phyloP scores from a whole-genome alignment of 1,140 invertebrate genomes.

The Orius insidiosus region DNA sequence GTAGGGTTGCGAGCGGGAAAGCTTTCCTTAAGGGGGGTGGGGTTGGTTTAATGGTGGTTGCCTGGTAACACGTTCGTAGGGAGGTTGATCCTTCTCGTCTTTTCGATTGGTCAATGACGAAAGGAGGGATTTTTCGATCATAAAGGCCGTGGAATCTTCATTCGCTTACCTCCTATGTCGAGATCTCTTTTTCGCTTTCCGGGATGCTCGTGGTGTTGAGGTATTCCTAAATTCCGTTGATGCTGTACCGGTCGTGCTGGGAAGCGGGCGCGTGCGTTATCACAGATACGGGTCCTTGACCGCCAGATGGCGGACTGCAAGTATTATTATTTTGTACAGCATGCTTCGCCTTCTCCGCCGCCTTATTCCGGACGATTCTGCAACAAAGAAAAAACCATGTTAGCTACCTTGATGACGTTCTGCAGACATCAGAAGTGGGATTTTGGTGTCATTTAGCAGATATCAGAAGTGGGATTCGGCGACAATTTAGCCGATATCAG shows the following conservation, averaged over 20 bases:
- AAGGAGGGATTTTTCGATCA: no score
- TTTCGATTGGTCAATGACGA: not conserved
- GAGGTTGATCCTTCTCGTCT: not conserved
- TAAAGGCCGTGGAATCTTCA: no score
- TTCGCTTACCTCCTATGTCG: conserved; percentile 31
- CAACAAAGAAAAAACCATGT: conserved; percentile 20
- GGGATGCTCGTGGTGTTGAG: conserved; percentile 46
- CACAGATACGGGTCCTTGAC: conserved; percentile 25
- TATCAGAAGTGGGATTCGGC: no score
- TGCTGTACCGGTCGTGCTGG: conserved; percentile 62
- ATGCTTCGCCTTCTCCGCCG: conserved; percentile 87
- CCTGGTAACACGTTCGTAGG: conserved; percentile 11
- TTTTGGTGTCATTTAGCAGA: no score
- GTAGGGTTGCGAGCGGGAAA: conserved; percentile 20
- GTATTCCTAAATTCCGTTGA: conserved; percentile 88
- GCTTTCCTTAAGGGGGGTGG: conserved; percentile 25
- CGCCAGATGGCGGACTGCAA: conserved; percentile 28
- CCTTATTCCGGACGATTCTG: conserved; percentile 91
- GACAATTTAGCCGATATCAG: no score
- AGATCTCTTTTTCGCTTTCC: conserved; percentile 54
- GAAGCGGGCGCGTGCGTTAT: conserved; percentile 48
- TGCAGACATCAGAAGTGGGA: not conserved
- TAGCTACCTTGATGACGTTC: conserved; percentile 2
- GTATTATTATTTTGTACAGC: conserved; percentile 47
- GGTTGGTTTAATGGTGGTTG: conserved; percentile 17